Percentiles rank a stretch among this genome's conserved stretches.
Evolutionary conservation across 2,797 vertebrate genomes (phyloP).

Genomic region (Lepilemur septentrionalis): DNA sequence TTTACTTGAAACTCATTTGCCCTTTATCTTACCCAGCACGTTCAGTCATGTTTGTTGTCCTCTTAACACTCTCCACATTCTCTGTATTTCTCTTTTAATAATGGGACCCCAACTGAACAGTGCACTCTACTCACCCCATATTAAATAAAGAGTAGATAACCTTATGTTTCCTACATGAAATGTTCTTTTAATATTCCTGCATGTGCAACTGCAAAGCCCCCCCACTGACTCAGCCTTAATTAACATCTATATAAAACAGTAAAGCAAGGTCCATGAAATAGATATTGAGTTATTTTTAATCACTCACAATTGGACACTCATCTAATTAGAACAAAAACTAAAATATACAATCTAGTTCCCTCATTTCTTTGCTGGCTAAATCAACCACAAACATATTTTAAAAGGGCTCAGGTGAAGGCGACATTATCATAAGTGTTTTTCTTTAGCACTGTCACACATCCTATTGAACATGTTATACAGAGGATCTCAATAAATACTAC

Average conservation of each 20-base stretch:
- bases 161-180: background rate
- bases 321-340: slow-evolving; percentile 27
- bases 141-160: background rate
- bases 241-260: slow-evolving; percentile 30
- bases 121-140: background rate
- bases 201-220: background rate
- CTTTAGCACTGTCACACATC: no score
- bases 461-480: no score
- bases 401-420: no score
- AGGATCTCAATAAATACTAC: no score
- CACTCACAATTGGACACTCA: background rate
- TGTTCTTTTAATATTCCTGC: slow-evolving; percentile 1
- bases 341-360: background rate
- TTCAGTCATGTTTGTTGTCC: background rate
- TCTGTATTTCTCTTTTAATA: background rate
- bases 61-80: background rate
- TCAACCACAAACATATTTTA: slow-evolving; percentile 12
- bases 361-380: slow-evolving; percentile 15
- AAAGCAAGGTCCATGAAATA: background rate
- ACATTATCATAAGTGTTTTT: no score
- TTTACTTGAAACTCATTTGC: background rate
- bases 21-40: background rate
- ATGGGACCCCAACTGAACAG: background rate
- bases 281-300: slow-evolving; percentile 22
- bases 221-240: background rate